These are phyloP conservation scores for Protosalanx chinensis DNA, from an alignment of 2,797 vertebrate genomes.

Conservation along the genomic window DNA sequence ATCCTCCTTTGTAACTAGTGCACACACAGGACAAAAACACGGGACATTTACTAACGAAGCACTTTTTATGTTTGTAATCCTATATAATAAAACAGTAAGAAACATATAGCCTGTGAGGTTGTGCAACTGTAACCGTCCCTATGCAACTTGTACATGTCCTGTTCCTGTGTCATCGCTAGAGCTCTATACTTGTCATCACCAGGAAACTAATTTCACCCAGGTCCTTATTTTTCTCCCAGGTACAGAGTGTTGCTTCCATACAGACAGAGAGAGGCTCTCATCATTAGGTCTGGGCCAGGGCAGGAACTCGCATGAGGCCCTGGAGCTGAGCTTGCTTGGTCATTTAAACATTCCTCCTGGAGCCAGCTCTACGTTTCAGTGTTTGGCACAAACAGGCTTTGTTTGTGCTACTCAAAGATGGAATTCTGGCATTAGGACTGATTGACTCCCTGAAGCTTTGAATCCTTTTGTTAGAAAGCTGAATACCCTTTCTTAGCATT, in stretches of 20 bases:
- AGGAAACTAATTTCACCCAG: constrained; percentile 44
- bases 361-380: constrained; percentile 62
- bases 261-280: constrained; percentile 45
- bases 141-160: background rate
- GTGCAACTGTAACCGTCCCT: no score
- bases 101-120: no score
- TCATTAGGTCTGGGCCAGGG: constrained; percentile 21
- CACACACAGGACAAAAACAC: no score
- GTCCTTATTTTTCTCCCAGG: constrained; percentile 46
- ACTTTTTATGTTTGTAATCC: no score
- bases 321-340: constrained; percentile 48
- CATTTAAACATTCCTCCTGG: constrained; percentile 66
- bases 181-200: constrained; percentile 54
- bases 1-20: constrained; percentile 9
- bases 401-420: constrained; percentile 25
- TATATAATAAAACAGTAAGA: no score
- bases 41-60: no score
- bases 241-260: constrained; percentile 38
- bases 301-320: constrained; percentile 45
- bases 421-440: constrained; percentile 29
- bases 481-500: background rate
- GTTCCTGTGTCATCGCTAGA: constrained; percentile 46
- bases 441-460: background rate
- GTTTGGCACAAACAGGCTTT: constrained; percentile 51
- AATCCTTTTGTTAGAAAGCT: background rate